Base-by-base conservation (phyloP, 2,888 invertebrate species). In the Yponomeuta evonymella region DNA sequence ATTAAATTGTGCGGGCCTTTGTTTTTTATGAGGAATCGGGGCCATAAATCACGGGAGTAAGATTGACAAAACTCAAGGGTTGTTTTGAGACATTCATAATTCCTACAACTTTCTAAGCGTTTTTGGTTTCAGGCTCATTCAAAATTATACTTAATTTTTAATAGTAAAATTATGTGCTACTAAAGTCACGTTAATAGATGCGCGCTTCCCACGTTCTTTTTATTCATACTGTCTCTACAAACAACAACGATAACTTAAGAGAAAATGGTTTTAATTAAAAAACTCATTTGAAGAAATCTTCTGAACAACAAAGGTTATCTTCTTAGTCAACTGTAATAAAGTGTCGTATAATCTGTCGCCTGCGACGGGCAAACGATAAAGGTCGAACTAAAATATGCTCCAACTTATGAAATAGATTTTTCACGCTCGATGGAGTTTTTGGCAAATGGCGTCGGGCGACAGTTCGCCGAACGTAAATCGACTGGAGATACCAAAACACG, bases 371-470 rank as follows among this genome's bases (percentile, higher is more conserved):
- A 10, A 48, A 33, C 10, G 58, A 48, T 63, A 62, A 70, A 62
- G 70, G 62, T 70, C 63, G 62, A 48, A 30, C 33, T 69, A 33
- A 69, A 69, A 70, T 69, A 69, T 70, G 63, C 70, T 63, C 11
- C 79, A 85, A 81, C 80, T 85, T 79, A 74, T 76, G 73, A 78
- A 78, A 86, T 83, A 85, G 80, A 85, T 86, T 79, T 85, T 86
- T 81, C 83, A 83, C 84, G 85, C 82, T 85, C 84, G 83, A 86
- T 86, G 79, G 83, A 84, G 81, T 84, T 85, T 80, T 83, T 58
- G 30, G 51, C 58, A 62, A 69, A 69, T 69, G 69, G 62, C 69
- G 29, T 29, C 11, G 10, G 69, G 30, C 30, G 69, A 58, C 51
- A 58, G 23, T 58, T 69, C 67, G 51, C 15, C 51, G 51, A 58